These are phyloP conservation scores for Euphydryas editha DNA, from an alignment of 2,888 invertebrate species.

Conservation along the genomic window DNA sequence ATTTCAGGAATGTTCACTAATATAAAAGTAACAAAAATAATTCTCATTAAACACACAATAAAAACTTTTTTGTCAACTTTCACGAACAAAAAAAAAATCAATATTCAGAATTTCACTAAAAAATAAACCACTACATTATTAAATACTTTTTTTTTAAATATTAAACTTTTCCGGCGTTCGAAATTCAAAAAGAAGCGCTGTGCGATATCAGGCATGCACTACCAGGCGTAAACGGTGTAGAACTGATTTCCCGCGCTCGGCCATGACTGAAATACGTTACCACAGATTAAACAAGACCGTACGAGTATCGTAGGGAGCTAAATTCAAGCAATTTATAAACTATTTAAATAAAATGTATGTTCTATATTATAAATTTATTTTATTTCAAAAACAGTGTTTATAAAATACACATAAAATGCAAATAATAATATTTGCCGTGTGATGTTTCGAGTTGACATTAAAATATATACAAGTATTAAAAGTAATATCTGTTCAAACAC, in stretches of 20 bases:
- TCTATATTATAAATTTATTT: too few species aligned
- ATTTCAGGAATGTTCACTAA: slow-evolving; percentile 31
- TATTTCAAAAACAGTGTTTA: too few species aligned
- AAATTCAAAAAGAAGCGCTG: slow-evolving; percentile 27
- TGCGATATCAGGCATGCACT: slow-evolving; percentile 42
- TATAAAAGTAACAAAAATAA: slow-evolving; percentile 22
- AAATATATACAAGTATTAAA: too few species aligned
- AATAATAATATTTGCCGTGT: too few species aligned
- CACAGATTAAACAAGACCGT: slow-evolving; percentile 42
- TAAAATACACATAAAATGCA: too few species aligned
- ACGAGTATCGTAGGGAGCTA: neutral
- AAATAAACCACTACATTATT: slow-evolving; percentile 4
- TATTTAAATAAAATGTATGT: neutral
- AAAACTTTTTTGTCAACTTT: slow-evolving; percentile 12
- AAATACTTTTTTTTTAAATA: neutral
- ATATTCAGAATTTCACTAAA: neutral
- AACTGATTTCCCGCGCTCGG: slow-evolving; percentile 49
- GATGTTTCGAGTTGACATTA: too few species aligned
- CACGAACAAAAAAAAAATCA: neutral
- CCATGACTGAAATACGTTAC: slow-evolving; percentile 40
- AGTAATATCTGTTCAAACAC: too few species aligned
- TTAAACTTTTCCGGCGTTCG: slow-evolving; percentile 30
- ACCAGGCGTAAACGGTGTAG: slow-evolving; percentile 43
- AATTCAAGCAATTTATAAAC: neutral
- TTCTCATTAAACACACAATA: slow-evolving; percentile 20